These are phyloP conservation scores for Psittacula echo DNA, from an alignment of 2,797 vertebrate species.

Conservation along the genomic window DNA sequence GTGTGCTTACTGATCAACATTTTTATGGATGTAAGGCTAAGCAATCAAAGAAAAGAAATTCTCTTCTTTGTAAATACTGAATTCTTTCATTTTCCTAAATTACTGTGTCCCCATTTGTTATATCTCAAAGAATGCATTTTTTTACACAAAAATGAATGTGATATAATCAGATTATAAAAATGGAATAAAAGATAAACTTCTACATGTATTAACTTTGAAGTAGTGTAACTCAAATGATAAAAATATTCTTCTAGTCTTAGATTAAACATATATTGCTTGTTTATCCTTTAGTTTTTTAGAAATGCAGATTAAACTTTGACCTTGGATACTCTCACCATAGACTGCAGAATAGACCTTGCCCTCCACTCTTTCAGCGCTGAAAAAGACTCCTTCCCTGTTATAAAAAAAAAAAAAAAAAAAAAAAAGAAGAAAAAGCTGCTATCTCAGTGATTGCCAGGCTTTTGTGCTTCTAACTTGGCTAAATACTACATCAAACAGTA, in stretches of 20 bases:
- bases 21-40: neutral
- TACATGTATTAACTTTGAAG: neutral
- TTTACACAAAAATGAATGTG: neutral
- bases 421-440: neutral
- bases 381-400: neutral
- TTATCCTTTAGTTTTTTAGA: neutral
- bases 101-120: neutral
- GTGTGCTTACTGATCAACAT: neutral
- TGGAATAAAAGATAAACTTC: neutral
- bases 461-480: neutral
- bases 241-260: neutral
- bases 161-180: neutral
- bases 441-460: neutral
- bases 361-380: neutral
- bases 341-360: neutral
- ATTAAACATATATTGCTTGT: neutral
- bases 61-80: neutral
- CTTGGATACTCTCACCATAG: accelerated
- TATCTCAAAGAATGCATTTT: neutral
- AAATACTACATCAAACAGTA: slow-evolving; percentile 10
- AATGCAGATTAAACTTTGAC: neutral
- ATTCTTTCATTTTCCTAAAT: neutral
- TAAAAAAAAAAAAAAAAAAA: neutral
- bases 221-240: neutral
- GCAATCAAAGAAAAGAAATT: neutral